Evolutionary conservation across 2,797 vertebrate species (phyloP), one percentile per base, ranked within the genome.

Genomic region (Arctocebus calabarensis): DNA sequence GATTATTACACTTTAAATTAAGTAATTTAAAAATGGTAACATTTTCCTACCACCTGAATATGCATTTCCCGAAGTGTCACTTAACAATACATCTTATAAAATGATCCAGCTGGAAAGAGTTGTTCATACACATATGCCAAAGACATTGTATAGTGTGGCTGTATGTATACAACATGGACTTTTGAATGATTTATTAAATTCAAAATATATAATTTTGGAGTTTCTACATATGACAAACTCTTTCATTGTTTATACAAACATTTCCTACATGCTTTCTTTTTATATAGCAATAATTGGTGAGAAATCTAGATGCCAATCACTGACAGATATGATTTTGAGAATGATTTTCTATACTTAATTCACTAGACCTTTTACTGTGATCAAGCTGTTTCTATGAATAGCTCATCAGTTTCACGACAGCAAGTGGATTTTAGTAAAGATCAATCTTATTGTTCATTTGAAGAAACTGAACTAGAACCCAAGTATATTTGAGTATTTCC

Each of bases 331-430:
- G 90, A 13, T 84, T 96, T 93, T 84, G 55, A 34, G 88, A 95
- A 88, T 17, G 48, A 77, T 88, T 92, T 82, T 91, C 59, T 81
- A 70, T 37, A 70, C 16, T 34, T 52, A 45, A 66, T 71, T 68
- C 85, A 73, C 37, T 20, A 19, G 0, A 87, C 93, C 40, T 91
- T 45, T 95, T 93, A 91, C 12, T 94, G 94, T 90, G 52, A 93
- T 61, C 82, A 84, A 93, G 88, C 52, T 57, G 78, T 66, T 82
- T 17, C 77, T 93, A 6, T 94, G 92, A 98, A 96, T 62, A 96
- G 94, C 96, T 97, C 84, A 95, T 95, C 34, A 94, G 94, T 94
- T 79, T 77, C 78, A 95, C 37, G 71, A 94, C 4, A 94, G 27
- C 14, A 95, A 95, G 93, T 79, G 32, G 68, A 70, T 97, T 97